A percentile compares a stretch with the other conserved stretches of the same genome.
Conservation (phyloP, 2,797 vertebrate genomes). For the Anabacerthia variegaticeps region DNA sequence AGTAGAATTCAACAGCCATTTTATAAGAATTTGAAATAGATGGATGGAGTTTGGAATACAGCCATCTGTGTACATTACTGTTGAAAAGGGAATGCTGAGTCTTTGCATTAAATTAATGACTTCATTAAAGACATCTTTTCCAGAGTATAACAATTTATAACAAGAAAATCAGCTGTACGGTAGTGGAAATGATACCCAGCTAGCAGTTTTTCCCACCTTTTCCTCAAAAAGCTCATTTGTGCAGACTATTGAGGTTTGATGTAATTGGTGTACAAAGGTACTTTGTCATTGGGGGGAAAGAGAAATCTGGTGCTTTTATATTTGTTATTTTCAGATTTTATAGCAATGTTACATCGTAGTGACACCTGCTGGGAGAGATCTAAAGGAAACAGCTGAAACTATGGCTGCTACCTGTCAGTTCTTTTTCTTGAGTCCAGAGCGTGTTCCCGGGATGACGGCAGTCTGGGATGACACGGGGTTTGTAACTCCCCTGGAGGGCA, state of each 20-base stretch:
- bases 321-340: not conserved
- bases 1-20: conserved; percentile 10
- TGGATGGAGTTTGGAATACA: not conserved
- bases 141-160: not conserved
- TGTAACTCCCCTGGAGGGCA: conserved; percentile 4
- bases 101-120: not conserved
- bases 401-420: not conserved
- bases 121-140: not conserved
- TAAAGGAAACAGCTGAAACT: not conserved
- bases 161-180: not conserved
- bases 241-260: not conserved
- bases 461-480: not conserved
- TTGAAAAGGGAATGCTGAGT: not conserved
- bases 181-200: not conserved
- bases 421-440: not conserved
- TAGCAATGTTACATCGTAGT: not conserved
- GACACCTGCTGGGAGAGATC: conserved; percentile 15
- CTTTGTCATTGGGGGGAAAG: not conserved
- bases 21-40: not conserved
- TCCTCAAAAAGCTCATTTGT: not conserved
- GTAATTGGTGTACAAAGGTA: not conserved
- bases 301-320: not conserved
- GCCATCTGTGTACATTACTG: not conserved
- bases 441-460: not conserved
- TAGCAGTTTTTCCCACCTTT: not conserved